Base-by-base conservation (phyloP, 2,888 invertebrate genomes). In the Agonopterix arenella region DNA sequence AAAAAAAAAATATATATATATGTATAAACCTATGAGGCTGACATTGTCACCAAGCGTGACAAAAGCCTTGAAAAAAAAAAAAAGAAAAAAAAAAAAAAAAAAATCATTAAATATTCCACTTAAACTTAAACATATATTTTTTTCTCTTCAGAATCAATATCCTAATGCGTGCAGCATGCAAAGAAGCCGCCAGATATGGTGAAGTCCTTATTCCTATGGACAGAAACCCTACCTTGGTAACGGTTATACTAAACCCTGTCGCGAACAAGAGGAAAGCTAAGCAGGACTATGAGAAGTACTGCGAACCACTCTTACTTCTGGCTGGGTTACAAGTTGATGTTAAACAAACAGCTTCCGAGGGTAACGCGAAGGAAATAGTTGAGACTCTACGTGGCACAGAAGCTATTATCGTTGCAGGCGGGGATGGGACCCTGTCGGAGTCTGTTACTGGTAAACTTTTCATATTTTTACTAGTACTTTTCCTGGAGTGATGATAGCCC, bases 401-500 rank as follows among this genome's bases (percentile, higher is more conserved):
- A 84, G 95, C 95, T 40, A 93, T 98, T 51, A 91, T 98, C 47
- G 93, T 98, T 1, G 98, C 97, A 47, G 98, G 98, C 2, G 98
- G 98, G 2, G 97, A 98, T 90, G 98, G 98, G 1, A 97, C 98
- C 0, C 74, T 98, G 1, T 94, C 96, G 0, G 98, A 98, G 89
- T 96, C 96, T 52, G 86, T 95, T 37, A 95, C 95, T 49, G 92
- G 90, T 89, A 66, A 13, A 3, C 40, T 28, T 7, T 28, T 28
- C 28, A 7, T 28, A 5, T 5, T 28, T 28, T 28, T 28, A 28
- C 28, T 28, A 28, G n/a, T n/a, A n/a, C n/a, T n/a, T n/a, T n/a
- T n/a, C n/a, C n/a, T n/a, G n/a, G n/a, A n/a, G n/a, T n/a, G n/a
- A n/a, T n/a, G n/a, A n/a, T n/a, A n/a, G n/a, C n/a, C n/a, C n/a